Evolutionary conservation across 1,140 invertebrate species (phyloP), one percentile per base, ranked within the genome.

Genomic region (Brachionus rotundiformis): DNA sequence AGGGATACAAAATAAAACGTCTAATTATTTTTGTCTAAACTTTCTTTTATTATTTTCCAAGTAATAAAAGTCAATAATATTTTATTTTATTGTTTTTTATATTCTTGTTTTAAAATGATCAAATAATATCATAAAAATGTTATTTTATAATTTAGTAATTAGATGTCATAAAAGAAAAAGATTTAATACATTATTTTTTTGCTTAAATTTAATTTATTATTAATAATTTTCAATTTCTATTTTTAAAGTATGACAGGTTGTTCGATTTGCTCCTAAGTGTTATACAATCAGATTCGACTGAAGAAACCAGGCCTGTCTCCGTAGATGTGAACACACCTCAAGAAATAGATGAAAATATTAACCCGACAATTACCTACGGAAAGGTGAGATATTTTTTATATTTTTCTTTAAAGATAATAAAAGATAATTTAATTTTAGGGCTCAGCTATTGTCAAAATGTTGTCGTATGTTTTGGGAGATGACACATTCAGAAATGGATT

Each of bases 371-470:
- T 31, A 79, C 76, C 8, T 79, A 79, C 13, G 76, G 76, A 33
- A 79, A 79, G n/a, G 76, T 79, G 19, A 31, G 2, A 36, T 0
- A 16, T 39, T 16, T 33, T 16, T 63, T 3, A 29, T n/a, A 0
- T 25, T 54, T 47, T 16, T 47, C 54, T 39, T 39, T 2, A 16
- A 39, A 44, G 2, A 76, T 19, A 75, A 75, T n/a, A 19, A 2
- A 27, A 16, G 16, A n/a, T 3, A 41, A 79, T 36, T 79, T 16
- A 59, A 47, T 6, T 16, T 11, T 23, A 89, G 92, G 94, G 94
- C 25, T 94, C 93, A 27, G 92, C 94, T 0, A 92, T 98, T 19
- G 93, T 98, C 27, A 90, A 94, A 33, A 98, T 98, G 95, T 95
- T 97, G 93, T 91, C 93, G 81, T 92, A 94, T 86, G 95, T 96